phyloP scores from a whole-genome alignment of 1,140 invertebrate species.

The Pinna nobilis region DNA sequence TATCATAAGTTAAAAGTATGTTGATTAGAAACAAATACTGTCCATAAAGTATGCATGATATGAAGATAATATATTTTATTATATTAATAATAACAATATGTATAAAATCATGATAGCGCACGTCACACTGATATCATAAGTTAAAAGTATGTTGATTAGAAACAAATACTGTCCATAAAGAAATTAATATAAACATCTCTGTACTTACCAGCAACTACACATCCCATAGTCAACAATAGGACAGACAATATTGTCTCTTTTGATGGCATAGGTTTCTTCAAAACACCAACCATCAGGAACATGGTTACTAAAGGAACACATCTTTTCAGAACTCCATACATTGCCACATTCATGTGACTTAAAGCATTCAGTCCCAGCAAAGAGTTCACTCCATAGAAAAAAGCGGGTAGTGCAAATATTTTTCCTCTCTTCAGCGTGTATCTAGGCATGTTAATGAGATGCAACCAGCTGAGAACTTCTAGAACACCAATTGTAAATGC shows the following conservation, averaged over 20 bases:
- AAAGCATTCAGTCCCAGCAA: conserved; percentile 75
- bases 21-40: too few relatives aligned
- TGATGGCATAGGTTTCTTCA: conserved; percentile 73
- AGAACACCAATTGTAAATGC: conserved; percentile 71
- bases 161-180: too few relatives aligned
- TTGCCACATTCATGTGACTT: conserved; percentile 77
- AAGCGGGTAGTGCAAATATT: conserved; percentile 72
- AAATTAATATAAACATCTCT: background rate
- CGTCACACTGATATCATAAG: too few relatives aligned
- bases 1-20: too few relatives aligned
- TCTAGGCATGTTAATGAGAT: conserved; percentile 66
- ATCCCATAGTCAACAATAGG: conserved; percentile 73
- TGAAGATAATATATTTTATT: too few relatives aligned
- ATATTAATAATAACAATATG: too few relatives aligned
- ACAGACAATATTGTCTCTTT: conserved; percentile 70
- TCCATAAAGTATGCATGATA: too few relatives aligned
- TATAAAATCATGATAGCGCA: too few relatives aligned
- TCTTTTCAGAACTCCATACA: conserved; percentile 78
- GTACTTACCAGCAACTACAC: conserved; percentile 75
- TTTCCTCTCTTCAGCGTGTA: conserved; percentile 71
- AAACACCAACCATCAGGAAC: conserved; percentile 71
- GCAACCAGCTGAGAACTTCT: conserved; percentile 57
- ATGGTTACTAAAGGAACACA: conserved; percentile 76
- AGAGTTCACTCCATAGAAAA: conserved; percentile 76
- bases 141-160: too few relatives aligned